phyloP scores from a whole-genome alignment of 30 jellyfish, hydroid and myxozoan genomes.

The Nemopilema nomurai region DNA sequence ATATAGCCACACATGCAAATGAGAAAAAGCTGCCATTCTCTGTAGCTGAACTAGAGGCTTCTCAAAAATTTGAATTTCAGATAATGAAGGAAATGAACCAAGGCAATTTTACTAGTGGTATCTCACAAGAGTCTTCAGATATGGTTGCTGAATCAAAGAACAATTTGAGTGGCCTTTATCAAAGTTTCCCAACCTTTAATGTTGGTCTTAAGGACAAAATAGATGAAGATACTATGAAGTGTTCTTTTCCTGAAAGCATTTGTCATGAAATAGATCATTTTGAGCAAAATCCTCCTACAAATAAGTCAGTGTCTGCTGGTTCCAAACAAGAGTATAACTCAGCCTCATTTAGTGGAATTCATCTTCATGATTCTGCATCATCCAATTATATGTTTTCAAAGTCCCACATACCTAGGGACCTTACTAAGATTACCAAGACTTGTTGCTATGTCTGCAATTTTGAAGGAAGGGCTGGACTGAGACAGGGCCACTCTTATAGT shows the following conservation, averaged over 20 bases:
- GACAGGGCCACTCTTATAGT: constrained; percentile 13
- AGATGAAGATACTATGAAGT: neutral
- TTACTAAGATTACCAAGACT: neutral
- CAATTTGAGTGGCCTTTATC: too few relatives aligned
- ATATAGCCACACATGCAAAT: constrained; percentile 45
- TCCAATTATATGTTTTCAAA: neutral
- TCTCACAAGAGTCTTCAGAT: neutral
- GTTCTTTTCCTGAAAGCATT: neutral
- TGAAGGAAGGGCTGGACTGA: neutral
- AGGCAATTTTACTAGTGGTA: neutral
- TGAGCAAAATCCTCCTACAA: neutral
- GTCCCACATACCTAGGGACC: neutral
- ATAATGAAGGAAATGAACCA: neutral
- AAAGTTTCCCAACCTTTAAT: too few relatives aligned
- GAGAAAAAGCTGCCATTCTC: constrained; percentile 61
- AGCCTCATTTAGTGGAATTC: neutral
- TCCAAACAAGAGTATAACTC: neutral
- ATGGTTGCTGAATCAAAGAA: neutral
- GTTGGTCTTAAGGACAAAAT: neutral
- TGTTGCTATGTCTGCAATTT: constrained; percentile 12
- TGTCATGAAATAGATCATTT: neutral
- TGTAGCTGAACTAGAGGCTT: constrained; percentile 53
- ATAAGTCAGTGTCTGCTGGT: neutral
- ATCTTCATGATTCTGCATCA: neutral
- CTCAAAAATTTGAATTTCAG: constrained; percentile 60